These are phyloP conservation scores for Chondrosia reniformis DNA, from an alignment of 37 sponge, comb jelly and placozoan species.

Conservation along the genomic window DNA sequence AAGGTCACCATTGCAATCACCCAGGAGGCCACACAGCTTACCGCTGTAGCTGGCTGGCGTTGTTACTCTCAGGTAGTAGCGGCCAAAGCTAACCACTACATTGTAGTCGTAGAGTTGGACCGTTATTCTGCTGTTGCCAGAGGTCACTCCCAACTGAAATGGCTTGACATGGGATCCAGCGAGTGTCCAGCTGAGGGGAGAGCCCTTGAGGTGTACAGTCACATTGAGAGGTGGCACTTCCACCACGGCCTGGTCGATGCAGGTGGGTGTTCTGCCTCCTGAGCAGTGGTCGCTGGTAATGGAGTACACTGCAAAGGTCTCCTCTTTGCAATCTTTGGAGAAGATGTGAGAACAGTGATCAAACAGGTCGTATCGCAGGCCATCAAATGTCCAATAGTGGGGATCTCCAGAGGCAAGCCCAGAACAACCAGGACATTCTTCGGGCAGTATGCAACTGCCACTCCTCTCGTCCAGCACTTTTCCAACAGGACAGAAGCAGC, in stretches of 20 bases:
- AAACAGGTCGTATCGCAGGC: neutral
- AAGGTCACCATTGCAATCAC: too few relatives aligned
- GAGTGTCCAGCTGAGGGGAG: too few relatives aligned
- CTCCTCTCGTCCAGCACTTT: neutral
- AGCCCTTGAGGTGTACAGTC: too few relatives aligned
- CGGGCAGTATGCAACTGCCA: neutral
- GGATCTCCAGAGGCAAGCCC: constrained; percentile 3
- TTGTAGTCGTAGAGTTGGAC: too few relatives aligned
- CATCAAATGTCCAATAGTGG: constrained; percentile 3
- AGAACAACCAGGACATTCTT: neutral
- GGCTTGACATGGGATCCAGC: too few relatives aligned
- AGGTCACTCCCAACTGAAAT: too few relatives aligned
- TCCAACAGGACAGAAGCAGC: constrained; percentile 10
- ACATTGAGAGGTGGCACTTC: neutral
- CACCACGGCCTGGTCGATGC: neutral
- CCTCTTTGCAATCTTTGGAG: constrained; percentile 6
- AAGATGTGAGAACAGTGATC: constrained; percentile 15
- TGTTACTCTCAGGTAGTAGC: too few relatives aligned
- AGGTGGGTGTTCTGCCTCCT: neutral
- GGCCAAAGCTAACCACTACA: too few relatives aligned
- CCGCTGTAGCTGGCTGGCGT: too few relatives aligned
- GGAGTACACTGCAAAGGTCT: neutral
- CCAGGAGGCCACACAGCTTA: too few relatives aligned
- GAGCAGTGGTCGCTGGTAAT: neutral
- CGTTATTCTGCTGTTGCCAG: too few relatives aligned